Percentiles rank a stretch among this genome's conserved stretches.
Evolutionary conservation across 37 sponge, comb jelly and placozoan species (phyloP).

Genomic region (Ephydatia muelleri): DNA sequence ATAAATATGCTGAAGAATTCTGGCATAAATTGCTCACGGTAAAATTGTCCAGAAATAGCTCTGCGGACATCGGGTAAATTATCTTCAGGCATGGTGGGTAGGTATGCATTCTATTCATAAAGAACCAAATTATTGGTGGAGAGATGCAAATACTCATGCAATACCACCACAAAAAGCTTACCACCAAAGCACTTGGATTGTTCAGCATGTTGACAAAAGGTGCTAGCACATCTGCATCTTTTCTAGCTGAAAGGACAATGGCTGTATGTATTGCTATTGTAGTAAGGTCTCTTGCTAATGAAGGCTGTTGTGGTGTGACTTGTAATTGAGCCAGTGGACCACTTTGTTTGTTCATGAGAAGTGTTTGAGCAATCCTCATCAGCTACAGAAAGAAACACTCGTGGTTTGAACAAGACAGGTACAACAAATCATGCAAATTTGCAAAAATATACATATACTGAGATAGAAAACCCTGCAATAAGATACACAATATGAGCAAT

Average conservation of each 20-base stretch:
- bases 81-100: constrained; percentile 75
- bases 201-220: constrained; percentile 54
- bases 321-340: constrained; percentile 31
- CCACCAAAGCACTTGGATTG: constrained; percentile 39
- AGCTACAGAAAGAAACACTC: constrained; percentile 16
- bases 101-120: constrained; percentile 47
- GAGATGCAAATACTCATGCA: background rate
- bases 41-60: constrained; percentile 28
- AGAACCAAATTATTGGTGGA: background rate
- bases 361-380: constrained; percentile 12
- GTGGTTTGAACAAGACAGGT: too few relatives aligned
- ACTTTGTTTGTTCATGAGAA: constrained; percentile 55
- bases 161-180: background rate
- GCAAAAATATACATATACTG: too few relatives aligned
- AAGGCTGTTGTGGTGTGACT: constrained; percentile 18
- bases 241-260: constrained; percentile 23
- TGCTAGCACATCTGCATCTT: constrained; percentile 12
- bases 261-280: constrained; percentile 54
- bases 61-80: constrained; percentile 45
- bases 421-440: background rate
- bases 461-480: background rate
- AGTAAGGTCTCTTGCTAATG: constrained; percentile 10
- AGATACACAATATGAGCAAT: too few relatives aligned
- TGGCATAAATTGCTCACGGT: constrained; percentile 17
- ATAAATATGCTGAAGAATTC: background rate